phyloP scores from a whole-genome alignment of 2,797 vertebrate genomes.

The Rallus crepitans region DNA sequence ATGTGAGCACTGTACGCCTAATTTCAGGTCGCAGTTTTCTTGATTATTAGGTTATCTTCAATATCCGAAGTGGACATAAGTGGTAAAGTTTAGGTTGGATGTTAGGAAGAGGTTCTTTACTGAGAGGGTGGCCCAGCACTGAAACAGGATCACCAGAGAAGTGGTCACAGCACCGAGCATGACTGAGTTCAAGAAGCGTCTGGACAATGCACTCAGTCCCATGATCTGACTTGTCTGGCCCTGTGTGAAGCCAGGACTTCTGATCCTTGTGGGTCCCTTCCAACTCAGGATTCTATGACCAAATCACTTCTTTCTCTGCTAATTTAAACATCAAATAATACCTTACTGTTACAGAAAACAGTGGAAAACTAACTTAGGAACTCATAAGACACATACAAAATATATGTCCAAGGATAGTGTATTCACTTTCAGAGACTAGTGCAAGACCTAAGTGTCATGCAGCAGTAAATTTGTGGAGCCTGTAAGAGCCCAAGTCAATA shows the following conservation, averaged over 20 bases:
- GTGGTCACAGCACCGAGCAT: too few species aligned
- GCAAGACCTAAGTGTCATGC: background rate
- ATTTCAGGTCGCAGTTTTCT: background rate
- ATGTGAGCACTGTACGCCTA: background rate
- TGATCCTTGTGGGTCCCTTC: too few species aligned
- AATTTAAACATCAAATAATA: background rate
- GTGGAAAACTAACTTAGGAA: background rate
- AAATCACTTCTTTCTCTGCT: background rate
- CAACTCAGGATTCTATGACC: too few species aligned
- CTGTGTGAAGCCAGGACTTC: too few species aligned
- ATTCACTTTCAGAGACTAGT: background rate
- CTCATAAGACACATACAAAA: background rate
- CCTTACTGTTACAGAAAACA: background rate
- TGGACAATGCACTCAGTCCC: too few species aligned
- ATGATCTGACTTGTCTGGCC: too few species aligned
- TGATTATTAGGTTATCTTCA: background rate
- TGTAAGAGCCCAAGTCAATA: background rate
- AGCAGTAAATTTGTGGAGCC: background rate
- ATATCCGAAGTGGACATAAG: too few species aligned
- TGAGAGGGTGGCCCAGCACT: too few species aligned
- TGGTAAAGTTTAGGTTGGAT: too few species aligned
- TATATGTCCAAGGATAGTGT: fast-evolving
- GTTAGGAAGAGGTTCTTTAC: too few species aligned
- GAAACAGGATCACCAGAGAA: too few species aligned
- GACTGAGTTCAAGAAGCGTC: too few species aligned